Evolutionary conservation across 2,797 vertebrate genomes (phyloP).

Genomic region (Arctocebus calabarensis): DNA sequence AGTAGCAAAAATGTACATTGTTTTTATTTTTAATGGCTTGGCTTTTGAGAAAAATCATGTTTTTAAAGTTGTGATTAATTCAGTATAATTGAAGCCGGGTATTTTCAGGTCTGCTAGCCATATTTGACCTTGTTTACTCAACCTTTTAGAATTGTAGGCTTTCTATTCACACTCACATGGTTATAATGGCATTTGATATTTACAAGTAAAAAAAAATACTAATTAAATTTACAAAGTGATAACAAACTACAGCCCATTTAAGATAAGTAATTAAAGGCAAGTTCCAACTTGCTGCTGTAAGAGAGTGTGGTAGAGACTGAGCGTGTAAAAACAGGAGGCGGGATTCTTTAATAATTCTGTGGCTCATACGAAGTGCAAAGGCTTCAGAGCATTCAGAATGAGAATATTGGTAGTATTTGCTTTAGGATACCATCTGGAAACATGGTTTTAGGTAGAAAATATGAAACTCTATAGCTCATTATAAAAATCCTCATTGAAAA

Average conservation of each 20-base stretch:
- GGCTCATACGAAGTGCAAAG: background rate
- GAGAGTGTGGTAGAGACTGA: background rate
- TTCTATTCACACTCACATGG: conserved; percentile 37
- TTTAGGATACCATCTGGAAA: background rate
- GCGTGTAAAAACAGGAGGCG: background rate
- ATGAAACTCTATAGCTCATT: background rate
- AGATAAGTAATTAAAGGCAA: conserved; percentile 65
- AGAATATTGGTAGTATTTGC: background rate
- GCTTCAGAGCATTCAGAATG: background rate
- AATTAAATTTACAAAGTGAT: conserved; percentile 75
- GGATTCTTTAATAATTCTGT: conserved; percentile 30
- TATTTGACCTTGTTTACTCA: conserved; percentile 58
- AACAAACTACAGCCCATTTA: conserved; percentile 45
- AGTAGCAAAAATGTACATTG: conserved; percentile 14
- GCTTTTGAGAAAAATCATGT: background rate
- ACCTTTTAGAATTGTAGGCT: conserved; percentile 5
- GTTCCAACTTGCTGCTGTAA: conserved; percentile 22
- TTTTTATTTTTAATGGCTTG: conserved; percentile 50
- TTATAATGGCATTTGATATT: conserved; percentile 65
- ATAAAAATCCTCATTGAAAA: conserved; percentile 37
- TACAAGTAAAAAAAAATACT: conserved; percentile 46
- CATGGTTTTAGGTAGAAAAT: conserved; percentile 3
- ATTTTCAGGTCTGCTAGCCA: background rate
- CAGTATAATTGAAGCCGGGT: background rate
- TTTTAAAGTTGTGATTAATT: conserved; percentile 31